Conservation (phyloP, 2,888 invertebrate genomes). For the Boloria selene region DNA sequence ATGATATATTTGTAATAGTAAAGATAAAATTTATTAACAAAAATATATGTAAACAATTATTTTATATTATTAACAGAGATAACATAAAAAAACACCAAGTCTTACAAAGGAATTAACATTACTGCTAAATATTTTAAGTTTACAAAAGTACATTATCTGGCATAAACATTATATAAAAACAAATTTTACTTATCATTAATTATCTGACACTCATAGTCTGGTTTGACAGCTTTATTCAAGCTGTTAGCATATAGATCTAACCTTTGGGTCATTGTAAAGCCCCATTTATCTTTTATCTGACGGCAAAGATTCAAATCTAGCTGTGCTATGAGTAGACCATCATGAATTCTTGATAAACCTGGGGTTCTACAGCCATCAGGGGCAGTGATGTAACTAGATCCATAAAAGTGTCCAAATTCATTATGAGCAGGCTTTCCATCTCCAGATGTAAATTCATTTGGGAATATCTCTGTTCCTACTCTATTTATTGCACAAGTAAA, state of each 20-base stretch:
- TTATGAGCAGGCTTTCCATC: slow-evolving; percentile 90
- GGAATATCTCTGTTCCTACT: slow-evolving; percentile 94
- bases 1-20: too few relatives aligned
- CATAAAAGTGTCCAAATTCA: slow-evolving; percentile 98
- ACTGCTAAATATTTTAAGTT: too few relatives aligned
- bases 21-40: too few relatives aligned
- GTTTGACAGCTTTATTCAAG: slow-evolving; percentile 72
- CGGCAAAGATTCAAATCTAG: slow-evolving; percentile 97
- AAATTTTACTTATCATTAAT: slow-evolving; percentile 36
- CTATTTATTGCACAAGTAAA: slow-evolving; percentile 97
- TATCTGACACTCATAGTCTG: slow-evolving; percentile 64
- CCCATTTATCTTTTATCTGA: slow-evolving; percentile 97
- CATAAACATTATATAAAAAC: not conserved
- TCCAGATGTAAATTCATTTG: slow-evolving; percentile 79
- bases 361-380: slow-evolving; percentile 97
- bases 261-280: slow-evolving; percentile 97
- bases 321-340: slow-evolving; percentile 94
- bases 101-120: too few relatives aligned
- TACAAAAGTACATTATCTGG: not conserved
- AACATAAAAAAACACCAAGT: too few relatives aligned
- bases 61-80: too few relatives aligned
- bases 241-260: slow-evolving; percentile 94
- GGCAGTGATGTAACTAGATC: slow-evolving; percentile 96
- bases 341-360: slow-evolving; percentile 88
- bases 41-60: too few relatives aligned